Evolutionary conservation across 2,888 invertebrate species (phyloP), one percentile per base, ranked within the genome.

Genomic region (Agriopis marginaria): DNA sequence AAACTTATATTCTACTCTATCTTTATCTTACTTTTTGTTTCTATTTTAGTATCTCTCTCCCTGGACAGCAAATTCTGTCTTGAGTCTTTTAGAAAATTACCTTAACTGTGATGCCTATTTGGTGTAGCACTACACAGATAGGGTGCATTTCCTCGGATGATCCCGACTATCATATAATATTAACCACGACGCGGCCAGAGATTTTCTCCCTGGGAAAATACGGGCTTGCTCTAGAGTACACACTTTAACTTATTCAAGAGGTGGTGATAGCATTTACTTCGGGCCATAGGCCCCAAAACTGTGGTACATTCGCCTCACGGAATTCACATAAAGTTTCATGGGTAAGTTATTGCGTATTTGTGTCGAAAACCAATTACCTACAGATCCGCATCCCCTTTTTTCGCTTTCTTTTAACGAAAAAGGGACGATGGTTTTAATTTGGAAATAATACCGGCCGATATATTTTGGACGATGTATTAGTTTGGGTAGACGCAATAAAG

Each of bases 291-390:
- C 74, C 71, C 77, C 72, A 70, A 77, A 71, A 44, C 72, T 67
- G 73, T 66, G 72, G 78, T 79, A 87, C 44, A 70, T 88, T 87
- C 89, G 65, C 75, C 79, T 84, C 88, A 88, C 87, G 88, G 70
- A 79, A 59, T 75, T 63, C 78, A 72, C 87, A 87, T 88, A 89
- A 89, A 88, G 78, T 86, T 87, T 86, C 87, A 87, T 85, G 88
- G 86, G 82, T 86, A 87, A 87, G 84, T 87, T 88, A 89, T 86
- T 84, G 84, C 85, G 84, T 87, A 88, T 88, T 87, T 88, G 88
- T 88, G 86, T 87, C 84, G 87, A 86, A 86, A 89, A 87, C 85
- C 89, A 89, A 89, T 89, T 89, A 89, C 80, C 82, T 79, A 82
- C 83, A 79, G 75, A 82, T 84, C 79, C 76, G 80, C 75, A 79